Percentiles rank a stretch among this genome's conserved stretches.
phyloP scores from a whole-genome alignment of 1,140 invertebrate species.

The Amyelois transitella region DNA sequence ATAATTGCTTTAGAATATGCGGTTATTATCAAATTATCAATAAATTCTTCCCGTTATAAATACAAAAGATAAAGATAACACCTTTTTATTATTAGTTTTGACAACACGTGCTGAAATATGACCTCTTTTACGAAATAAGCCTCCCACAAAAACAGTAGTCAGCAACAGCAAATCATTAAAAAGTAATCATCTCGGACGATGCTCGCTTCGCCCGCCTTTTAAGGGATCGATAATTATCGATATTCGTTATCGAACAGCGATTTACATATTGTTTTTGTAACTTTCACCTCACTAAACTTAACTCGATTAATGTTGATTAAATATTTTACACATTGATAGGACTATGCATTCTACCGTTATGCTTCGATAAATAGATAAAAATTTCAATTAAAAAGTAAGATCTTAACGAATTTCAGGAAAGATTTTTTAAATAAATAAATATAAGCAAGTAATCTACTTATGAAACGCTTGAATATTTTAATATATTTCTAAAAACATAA shows the following conservation, averaged over 20 bases:
- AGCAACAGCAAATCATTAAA: conserved; percentile 43
- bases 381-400: neutral
- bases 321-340: neutral
- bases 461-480: no score
- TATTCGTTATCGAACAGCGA: conserved; percentile 22
- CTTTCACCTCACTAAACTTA: conserved; percentile 46
- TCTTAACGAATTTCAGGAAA: no score
- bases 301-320: conserved; percentile 4
- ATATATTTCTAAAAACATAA: no score
- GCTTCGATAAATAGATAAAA: neutral
- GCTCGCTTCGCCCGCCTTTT: conserved; percentile 45
- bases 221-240: conserved; percentile 53
- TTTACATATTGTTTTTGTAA: conserved; percentile 44
- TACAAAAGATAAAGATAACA: no score
- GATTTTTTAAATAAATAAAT: no score
- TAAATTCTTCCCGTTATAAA: no score
- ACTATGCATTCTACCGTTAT: neutral
- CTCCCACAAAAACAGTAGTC: conserved; percentile 1
- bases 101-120: neutral
- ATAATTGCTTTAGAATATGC: no score
- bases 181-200: conserved; percentile 53
- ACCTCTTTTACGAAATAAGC: neutral
- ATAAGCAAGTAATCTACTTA: no score
- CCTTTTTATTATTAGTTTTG: no score
- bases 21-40: no score